Conservation (phyloP, 1,140 invertebrate genomes). For the Trialeurodes vaporariorum region DNA sequence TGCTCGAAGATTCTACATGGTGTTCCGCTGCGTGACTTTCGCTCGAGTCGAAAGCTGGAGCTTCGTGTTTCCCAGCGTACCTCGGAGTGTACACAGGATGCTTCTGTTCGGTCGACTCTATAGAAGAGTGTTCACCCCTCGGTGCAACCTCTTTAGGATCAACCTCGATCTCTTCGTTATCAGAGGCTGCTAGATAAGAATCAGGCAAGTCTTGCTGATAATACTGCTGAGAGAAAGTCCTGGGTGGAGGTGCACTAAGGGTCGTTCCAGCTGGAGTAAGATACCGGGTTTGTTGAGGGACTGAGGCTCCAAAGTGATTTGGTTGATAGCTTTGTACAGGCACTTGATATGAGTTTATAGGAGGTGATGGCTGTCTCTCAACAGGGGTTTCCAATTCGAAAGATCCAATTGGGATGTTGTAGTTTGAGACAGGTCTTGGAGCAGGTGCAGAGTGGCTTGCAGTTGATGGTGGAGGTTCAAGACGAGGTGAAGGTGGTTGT, state of each 20-base stretch:
- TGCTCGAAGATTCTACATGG: background rate
- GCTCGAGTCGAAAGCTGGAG: background rate
- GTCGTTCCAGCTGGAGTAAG: slow-evolving; percentile 3
- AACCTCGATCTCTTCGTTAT: background rate
- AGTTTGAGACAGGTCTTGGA: no score
- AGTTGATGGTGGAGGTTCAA: no score
- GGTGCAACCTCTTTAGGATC: background rate
- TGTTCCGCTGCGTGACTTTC: background rate
- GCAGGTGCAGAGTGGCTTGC: no score
- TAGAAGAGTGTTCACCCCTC: background rate
- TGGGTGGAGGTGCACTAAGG: background rate
- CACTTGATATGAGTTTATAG: background rate
- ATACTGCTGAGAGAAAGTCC: no score
- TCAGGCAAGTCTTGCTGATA: background rate
- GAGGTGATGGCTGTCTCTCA: background rate
- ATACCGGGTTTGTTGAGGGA: background rate
- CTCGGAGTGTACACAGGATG: no score
- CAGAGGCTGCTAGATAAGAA: background rate
- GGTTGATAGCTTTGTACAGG: background rate
- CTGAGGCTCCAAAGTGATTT: no score
- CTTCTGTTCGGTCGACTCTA: background rate
- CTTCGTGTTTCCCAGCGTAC: background rate
- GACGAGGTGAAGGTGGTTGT: no score
- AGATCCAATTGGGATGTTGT: no score
- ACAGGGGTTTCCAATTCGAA: background rate